Evolutionary conservation across 2,888 invertebrate species (phyloP), one percentile per base, ranked within the genome.

Genomic region (Allacma fusca): DNA sequence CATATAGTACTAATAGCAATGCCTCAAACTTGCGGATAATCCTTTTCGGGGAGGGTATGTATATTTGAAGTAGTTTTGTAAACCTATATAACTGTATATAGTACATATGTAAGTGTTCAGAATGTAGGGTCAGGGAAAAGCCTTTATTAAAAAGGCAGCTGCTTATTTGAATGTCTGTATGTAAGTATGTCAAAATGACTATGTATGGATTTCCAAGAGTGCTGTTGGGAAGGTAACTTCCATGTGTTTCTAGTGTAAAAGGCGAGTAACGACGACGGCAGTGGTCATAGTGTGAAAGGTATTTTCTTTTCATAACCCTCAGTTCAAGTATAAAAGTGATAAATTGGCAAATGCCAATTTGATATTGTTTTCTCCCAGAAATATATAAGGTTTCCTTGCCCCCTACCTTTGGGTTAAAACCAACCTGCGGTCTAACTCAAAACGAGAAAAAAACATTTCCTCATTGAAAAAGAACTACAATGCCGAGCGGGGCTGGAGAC

Each of bases 291-390:
- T 16, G 50, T 50, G 50, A 50, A 50, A 50, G 50, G 19, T n/a
- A 12, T 21, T 62, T 73, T 73, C 73, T 65, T 28, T 74, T 65
- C 40, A 74, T 65, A 74, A 74, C 57, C 71, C 67, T 28, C 28
- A 26, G 40, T 71, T 76, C 77, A 77, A 76, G 70, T 71, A 71
- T 64, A 74, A 70, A 77, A 70, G 81, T 83, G 83, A 84, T 84
- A 80, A 84, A 84, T 84, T 81, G 83, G 81, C 80, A 82, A 72
- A 77, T 81, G 77, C 78, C 80, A 76, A 81, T 81, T 75, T 73
- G 67, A 75, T 44, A 80, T 77, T 79, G 76, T 80, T 78, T 77
- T 44, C 76, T 75, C 68, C 76, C 78, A 40, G 65, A 57, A 43
- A 70, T 76, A 71, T 79, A 80, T 77, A 79, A 79, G 74, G 68